Base-by-base conservation (phyloP, 2,113 vertebrate species). In the Climacteris rufus region DNA sequence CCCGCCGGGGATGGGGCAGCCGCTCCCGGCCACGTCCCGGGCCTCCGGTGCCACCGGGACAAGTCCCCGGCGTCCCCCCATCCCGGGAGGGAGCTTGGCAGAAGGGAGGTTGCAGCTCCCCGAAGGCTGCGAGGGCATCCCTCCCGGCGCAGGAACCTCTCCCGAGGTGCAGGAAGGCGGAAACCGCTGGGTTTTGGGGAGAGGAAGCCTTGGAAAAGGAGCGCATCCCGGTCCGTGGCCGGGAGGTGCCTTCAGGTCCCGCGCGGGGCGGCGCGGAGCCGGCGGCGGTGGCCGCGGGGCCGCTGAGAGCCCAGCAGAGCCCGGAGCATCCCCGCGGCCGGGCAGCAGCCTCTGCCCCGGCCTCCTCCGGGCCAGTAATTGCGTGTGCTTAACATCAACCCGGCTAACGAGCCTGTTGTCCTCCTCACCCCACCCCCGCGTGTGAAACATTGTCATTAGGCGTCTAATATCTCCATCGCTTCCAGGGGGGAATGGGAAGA, bases 401-500 rank as follows among this genome's bases (percentile, higher is more conserved):
- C 92, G 37, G 79, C 77, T 94, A 97, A 96, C 96, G 64, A 94
- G 94, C 60, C 76, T 40, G 56, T 63, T 94, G 96, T 95, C 89
- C 94, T 96, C 90, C 37, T 92, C 94, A 89, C 92, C 93, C 93
- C 90, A 92, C 92, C 96, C 94, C 95, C 92, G 89, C 96, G 95
- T 97, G 95, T 95, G 88, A 96, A 97, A 93, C 93, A 91, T 90
- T 93, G 90, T 96, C 94, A 96, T 95, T 96, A 95, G 96, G 93
- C 92, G 86, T 95, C 94, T 94, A 94, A 96, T 97, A 96, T 97
- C 95, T 45, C 93, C 94, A 9, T 76, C 63, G 70, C 93, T 93
- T 94, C 86, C 90, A 90, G 93, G 90, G 85, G 76, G 33, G 94
- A 95, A 90, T 22, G 89, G 88, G 89, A 93, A 92, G 94, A 93